A percentile compares a stretch with the other conserved stretches of the same genome.
These are phyloP conservation scores for Papilio machaon DNA, from an alignment of 1,140 invertebrate species.

Conservation along the genomic window DNA sequence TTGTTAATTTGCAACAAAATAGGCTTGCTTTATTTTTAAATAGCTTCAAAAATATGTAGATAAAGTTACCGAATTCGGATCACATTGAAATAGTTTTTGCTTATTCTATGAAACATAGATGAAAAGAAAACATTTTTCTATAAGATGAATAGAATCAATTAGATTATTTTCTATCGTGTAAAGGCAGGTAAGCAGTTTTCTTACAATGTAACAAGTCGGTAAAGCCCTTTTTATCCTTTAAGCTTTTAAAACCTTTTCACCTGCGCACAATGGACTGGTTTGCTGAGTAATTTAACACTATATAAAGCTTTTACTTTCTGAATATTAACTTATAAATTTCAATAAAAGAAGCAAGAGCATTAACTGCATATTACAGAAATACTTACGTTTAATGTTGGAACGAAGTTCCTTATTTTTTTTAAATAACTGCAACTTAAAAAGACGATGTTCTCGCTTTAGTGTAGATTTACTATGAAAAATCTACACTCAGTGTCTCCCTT, in stretches of 20 bases:
- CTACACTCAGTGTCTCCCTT: too few relatives aligned
- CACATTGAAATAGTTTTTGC: background rate
- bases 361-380: too few relatives aligned
- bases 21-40: background rate
- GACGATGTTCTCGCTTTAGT: too few relatives aligned
- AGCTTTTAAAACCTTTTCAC: slow-evolving; percentile 25
- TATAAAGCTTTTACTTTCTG: background rate
- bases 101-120: background rate
- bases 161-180: background rate
- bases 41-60: background rate
- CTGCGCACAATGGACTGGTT: slow-evolving; percentile 9
- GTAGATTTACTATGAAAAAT: too few relatives aligned
- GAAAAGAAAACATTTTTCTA: background rate
- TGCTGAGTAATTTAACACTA: slow-evolving; percentile 16
- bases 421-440: too few relatives aligned
- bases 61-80: background rate
- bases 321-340: background rate
- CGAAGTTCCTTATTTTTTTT: too few relatives aligned
- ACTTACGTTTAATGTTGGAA: too few relatives aligned
- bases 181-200: background rate
- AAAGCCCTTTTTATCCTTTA: slow-evolving; percentile 12
- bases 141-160: background rate
- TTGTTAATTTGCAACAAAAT: background rate
- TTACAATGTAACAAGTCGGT: slow-evolving; percentile 9
- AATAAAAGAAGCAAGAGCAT: background rate